Evolutionary conservation across 2,888 invertebrate species (phyloP).

Genomic region (Pyrgus malvae): DNA sequence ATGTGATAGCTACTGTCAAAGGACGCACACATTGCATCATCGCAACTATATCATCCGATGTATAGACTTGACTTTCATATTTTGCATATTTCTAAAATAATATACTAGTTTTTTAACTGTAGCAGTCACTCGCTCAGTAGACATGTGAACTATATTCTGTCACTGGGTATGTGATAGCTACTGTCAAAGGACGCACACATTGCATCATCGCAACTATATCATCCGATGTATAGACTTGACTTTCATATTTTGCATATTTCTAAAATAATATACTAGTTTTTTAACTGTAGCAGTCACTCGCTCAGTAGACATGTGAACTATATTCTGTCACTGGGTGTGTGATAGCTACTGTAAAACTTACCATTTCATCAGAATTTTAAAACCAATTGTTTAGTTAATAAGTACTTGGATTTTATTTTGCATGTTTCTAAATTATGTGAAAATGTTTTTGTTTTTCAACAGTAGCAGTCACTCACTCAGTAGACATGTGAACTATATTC

Average conservation of each 20-base stretch:
- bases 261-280: neutral
- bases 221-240: no score
- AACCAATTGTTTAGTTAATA: no score
- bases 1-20: conserved; percentile 29
- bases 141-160: conserved; percentile 34
- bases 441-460: no score
- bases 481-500: no score
- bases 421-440: no score
- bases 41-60: no score
- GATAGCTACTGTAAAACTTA: conserved; percentile 26
- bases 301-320: conserved; percentile 32
- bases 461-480: no score
- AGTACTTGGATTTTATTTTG: no score
- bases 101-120: neutral
- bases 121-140: conserved; percentile 34
- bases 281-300: conserved; percentile 19
- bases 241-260: no score
- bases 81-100: neutral
- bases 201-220: no score
- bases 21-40: neutral
- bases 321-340: conserved; percentile 38
- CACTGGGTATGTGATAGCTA: conserved; percentile 39
- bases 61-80: no score
- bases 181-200: neutral
- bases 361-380: no score